These are phyloP conservation scores for Octonoba sinensis DNA, from an alignment of 2,888 invertebrate genomes.

Conservation along the genomic window DNA sequence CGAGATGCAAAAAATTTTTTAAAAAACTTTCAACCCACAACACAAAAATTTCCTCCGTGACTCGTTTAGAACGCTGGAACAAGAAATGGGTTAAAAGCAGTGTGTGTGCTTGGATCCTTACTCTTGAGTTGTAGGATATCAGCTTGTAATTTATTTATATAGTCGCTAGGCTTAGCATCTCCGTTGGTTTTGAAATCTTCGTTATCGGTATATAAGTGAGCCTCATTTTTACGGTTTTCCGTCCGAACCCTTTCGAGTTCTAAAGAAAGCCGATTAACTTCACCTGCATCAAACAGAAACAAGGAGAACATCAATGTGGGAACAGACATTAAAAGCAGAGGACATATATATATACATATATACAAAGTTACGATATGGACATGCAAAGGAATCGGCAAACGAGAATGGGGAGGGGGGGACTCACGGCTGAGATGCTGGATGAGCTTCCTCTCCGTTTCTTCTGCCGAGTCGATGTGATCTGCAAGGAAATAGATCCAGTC, in stretches of 20 bases:
- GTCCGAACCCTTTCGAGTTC: slow-evolving; percentile 65
- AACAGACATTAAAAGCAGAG: slow-evolving; percentile 63
- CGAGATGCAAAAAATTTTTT: not conserved
- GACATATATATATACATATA: too few relatives aligned
- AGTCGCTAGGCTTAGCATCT: slow-evolving; percentile 48
- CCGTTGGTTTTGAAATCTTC: slow-evolving; percentile 63
- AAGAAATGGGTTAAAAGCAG: too few relatives aligned
- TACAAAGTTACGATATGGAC: too few relatives aligned
- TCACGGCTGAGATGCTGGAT: slow-evolving; percentile 70
- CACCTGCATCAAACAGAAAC: slow-evolving; percentile 53
- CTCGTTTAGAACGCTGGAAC: too few relatives aligned
- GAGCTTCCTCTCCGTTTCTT: slow-evolving; percentile 68
- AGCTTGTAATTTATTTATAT: slow-evolving; percentile 64
- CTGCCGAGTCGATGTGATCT: too few relatives aligned
- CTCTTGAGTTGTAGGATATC: slow-evolving; percentile 67
- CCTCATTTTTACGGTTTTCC: slow-evolving; percentile 63
- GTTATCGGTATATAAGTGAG: slow-evolving; percentile 43
- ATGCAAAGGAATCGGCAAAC: not conserved
- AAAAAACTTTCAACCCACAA: too few relatives aligned
- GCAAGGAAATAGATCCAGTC: too few relatives aligned
- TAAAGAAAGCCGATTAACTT: slow-evolving; percentile 65
- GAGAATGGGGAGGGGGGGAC: slow-evolving; percentile 16
- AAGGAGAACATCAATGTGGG: slow-evolving; percentile 65
- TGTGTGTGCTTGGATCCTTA: slow-evolving; percentile 25
- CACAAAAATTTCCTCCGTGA: too few relatives aligned